Base-by-base conservation (phyloP, 2,888 invertebrate species). In the Crocallis elinguaria region DNA sequence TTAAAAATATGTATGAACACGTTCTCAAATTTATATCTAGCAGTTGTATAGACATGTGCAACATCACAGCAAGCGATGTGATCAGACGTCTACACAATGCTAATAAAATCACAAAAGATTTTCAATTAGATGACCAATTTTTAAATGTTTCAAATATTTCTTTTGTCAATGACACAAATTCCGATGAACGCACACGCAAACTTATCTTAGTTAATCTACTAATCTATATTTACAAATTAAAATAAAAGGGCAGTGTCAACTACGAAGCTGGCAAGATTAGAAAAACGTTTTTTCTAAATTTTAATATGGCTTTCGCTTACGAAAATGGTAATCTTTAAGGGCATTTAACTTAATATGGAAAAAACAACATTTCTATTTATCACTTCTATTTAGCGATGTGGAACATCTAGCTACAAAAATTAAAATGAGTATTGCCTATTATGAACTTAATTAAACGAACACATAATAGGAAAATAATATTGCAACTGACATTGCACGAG, bases 221-320 rank as follows among this genome's bases (percentile, higher is more conserved):
- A 52, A 62, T 52, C 80, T 86, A 88, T 90, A 91, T 89, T 86
- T 89, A 89, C 88, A 89, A 76, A 77, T 74, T 72, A 78, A 71
- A 76, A 82, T 50, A 32, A 56, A 82, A 84, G 82, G 88, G 88
- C 89, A 89, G 88, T 88, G 87, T 84, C 81, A 82, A 86, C 87
- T 84, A 84, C 84, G 66, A 86, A 87, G 84, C 89, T 91, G 91
- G 91, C 91, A 91, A 91, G 91, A 91, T 87, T 79, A 84, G 84
- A 86, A 86, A 86, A 84, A 68, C 50, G 73, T 75, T 77, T 82
- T 84, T 82, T 86, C 88, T 89, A 90, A 88, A 82, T 85, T 86
- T 84, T 84, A 88, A 88, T 90, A 91, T 91, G 91, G 90, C 91
- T 89, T 83, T 81, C 79, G 67, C 82, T 83, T 75, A 81, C 76